phyloP scores from a whole-genome alignment of 2,113 vertebrate species.

The Acrocephalus kingi region DNA sequence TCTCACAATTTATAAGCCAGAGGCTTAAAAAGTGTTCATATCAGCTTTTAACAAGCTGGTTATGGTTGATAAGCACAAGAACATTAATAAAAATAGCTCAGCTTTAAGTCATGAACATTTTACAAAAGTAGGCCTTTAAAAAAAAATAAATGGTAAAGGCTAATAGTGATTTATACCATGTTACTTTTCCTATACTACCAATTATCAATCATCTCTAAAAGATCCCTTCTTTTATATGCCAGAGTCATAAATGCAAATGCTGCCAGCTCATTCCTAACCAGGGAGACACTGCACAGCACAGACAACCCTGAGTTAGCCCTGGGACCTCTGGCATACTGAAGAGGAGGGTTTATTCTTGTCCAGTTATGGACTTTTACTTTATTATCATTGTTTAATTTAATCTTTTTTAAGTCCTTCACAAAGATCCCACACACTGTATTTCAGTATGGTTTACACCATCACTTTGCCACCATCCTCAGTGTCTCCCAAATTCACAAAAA shows the following conservation, averaged over 20 bases:
- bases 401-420: neutral
- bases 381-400: neutral
- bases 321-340: neutral
- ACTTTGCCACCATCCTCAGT: neutral
- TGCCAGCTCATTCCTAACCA: neutral
- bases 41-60: conserved; percentile 62
- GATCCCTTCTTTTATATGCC: neutral
- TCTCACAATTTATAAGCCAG: conserved; percentile 33
- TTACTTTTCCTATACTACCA: neutral
- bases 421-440: neutral
- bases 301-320: neutral
- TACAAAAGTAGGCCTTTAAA: conserved; percentile 1
- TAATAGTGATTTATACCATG: neutral
- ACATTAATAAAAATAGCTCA: conserved; percentile 56
- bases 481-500: neutral
- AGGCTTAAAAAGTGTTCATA: conserved; percentile 44
- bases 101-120: conserved; percentile 9
- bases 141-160: neutral
- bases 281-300: neutral
- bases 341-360: neutral
- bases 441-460: neutral
- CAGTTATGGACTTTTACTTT: neutral
- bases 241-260: neutral
- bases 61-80: conserved; percentile 39
- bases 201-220: neutral